Evolutionary conservation across 2,888 invertebrate genomes (phyloP), one percentile per base, ranked within the genome.

Genomic region (Ceriagrion tenellum): DNA sequence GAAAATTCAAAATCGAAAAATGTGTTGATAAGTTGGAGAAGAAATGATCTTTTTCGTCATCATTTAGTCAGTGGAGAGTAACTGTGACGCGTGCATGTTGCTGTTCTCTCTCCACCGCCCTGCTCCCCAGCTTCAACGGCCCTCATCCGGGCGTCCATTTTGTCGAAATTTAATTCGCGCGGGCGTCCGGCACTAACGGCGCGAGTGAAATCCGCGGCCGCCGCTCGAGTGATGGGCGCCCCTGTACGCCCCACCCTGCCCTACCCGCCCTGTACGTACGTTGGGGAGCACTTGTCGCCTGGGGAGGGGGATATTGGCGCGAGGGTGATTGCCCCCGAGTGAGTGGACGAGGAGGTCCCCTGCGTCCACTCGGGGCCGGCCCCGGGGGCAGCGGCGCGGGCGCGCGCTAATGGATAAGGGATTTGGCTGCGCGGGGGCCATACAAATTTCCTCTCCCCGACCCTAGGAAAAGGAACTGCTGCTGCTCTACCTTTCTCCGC

Each of bases 341-440:
- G 81, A 26, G 10, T 23, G 69, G n/a, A n/a, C 26, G 20, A 12
- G n/a, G 16, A 2, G 81, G 81, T 81, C 81, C 81, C 81, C 30
- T 16, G 13, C 30, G 81, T 81, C 30, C 81, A 81, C 81, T 81
- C 35, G 4, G 16, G 35, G 26, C 35, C 35, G 26, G 81, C 81
- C 81, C 81, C 81, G 10, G n/a, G 23, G 69, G 69, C 69, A 47
- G 47, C 47, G n/a, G n/a, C 47, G 12, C 81, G 12, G 16, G 35
- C 81, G 69, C 81, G 69, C n/a, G 30, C 30, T 81, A 81, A 81
- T 81, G 81, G 81, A 81, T 81, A 35, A 47, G 81, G 81, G 81
- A 81, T 81, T 81, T 81, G 81, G 35, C 81, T 35, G 35, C 35
- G 26, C 69, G 26, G 18, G 69, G n/a, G 26, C 30, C 81, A 26